phyloP scores from a whole-genome alignment of 2,797 vertebrate species.

The Typhlichthys eigenmanni region DNA sequence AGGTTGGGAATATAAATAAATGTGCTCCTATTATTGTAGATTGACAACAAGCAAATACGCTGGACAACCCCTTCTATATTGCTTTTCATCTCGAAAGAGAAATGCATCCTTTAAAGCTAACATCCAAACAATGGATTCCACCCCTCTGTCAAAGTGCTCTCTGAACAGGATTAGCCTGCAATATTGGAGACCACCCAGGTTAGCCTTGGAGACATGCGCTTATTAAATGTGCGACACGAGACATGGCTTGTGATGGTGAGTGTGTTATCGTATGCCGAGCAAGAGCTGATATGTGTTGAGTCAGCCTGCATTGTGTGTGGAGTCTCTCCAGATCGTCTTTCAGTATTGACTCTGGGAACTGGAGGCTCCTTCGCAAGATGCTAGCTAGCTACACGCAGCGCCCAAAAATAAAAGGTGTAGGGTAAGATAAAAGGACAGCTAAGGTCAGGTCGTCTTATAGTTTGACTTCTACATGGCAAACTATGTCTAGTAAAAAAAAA shows the following conservation, averaged over 20 bases:
- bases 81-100: constrained; percentile 55
- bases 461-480: constrained; percentile 1
- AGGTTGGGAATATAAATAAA: constrained; percentile 2
- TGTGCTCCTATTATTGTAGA: constrained; percentile 1
- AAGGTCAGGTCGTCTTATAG: constrained; percentile 33
- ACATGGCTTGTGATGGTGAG: constrained; percentile 51
- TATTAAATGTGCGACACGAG: no score
- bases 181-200: constrained; percentile 46
- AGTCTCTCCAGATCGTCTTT: constrained; percentile 55
- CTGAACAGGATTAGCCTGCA: constrained; percentile 58
- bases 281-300: constrained; percentile 50
- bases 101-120: constrained; percentile 11
- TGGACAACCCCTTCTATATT: constrained; percentile 36
- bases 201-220: constrained; percentile 1
- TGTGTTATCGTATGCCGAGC: constrained; percentile 61
- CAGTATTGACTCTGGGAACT: constrained; percentile 61
- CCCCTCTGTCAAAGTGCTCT: constrained; percentile 60
- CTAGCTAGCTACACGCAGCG: constrained; percentile 44
- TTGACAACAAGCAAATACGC: constrained; percentile 29
- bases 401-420: constrained; percentile 31
- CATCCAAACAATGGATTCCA: constrained; percentile 35
- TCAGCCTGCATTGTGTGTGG: constrained; percentile 56
- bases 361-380: constrained; percentile 39
- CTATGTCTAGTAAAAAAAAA: no score
- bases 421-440: constrained; percentile 55